Percentiles rank a stretch among this genome's conserved stretches.
phyloP scores from a whole-genome alignment of 1,140 invertebrate species.

The Musca vetustissima region DNA sequence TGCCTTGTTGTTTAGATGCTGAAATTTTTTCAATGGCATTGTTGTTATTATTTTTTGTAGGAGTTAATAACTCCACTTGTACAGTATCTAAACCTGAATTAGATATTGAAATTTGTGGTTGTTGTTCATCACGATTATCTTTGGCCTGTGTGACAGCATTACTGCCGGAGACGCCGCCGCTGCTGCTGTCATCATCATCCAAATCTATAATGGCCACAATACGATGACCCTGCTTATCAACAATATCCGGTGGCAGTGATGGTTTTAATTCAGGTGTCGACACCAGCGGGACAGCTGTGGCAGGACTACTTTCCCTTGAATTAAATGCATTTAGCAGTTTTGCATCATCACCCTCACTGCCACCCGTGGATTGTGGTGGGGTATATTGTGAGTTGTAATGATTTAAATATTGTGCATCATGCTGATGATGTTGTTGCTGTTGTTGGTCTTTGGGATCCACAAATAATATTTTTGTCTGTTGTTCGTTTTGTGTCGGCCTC shows the following conservation, averaged over 20 bases:
- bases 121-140: background rate
- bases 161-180: too few species aligned
- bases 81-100: too few species aligned
- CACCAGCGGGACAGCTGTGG: background rate
- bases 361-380: slow-evolving; percentile 20
- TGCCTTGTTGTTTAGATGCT: too few species aligned
- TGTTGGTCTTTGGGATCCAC: background rate
- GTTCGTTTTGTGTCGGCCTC: background rate
- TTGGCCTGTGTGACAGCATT: background rate
- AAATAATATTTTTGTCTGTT: background rate
- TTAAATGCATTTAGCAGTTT: slow-evolving; percentile 28
- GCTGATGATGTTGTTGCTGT: background rate
- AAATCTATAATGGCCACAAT: slow-evolving; percentile 25
- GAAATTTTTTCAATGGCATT: too few species aligned
- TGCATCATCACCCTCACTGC: slow-evolving; percentile 9
- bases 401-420: background rate
- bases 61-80: background rate
- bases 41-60: background rate
- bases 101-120: background rate
- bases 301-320: slow-evolving; percentile 29
- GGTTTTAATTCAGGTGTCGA: background rate
- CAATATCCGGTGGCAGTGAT: background rate
- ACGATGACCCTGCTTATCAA: slow-evolving; percentile 7
- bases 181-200: slow-evolving; percentile 24
- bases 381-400: background rate